These are phyloP conservation scores for Oreortyx pictus DNA, from an alignment of 2,797 vertebrate genomes.

Conservation along the genomic window DNA sequence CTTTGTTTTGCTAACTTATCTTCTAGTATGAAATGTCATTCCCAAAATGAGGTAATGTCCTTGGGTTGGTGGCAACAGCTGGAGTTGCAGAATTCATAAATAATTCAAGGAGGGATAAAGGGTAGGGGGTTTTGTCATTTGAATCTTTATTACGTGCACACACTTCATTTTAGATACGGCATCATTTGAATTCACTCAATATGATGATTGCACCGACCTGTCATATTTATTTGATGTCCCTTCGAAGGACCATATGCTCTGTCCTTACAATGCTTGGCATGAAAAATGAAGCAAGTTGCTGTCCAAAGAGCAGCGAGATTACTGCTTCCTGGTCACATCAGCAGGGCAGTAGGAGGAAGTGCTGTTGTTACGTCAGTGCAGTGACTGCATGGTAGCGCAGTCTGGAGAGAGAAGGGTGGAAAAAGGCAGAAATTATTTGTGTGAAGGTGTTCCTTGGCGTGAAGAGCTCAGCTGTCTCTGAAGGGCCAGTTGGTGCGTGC, in stretches of 20 bases:
- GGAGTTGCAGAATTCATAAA: constrained; percentile 64
- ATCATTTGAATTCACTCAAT: constrained; percentile 65
- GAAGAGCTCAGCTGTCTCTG: constrained; percentile 2
- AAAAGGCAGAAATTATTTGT: not conserved
- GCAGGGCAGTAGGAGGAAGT: not conserved
- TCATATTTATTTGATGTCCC: constrained; percentile 69
- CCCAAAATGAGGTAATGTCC: constrained; percentile 58
- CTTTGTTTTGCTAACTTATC: not conserved
- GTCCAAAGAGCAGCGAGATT: not conserved
- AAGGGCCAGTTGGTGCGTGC: constrained; percentile 9
- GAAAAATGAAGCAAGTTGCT: constrained; percentile 33
- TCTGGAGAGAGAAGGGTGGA: not conserved
- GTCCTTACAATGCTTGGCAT: not conserved
- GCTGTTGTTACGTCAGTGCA: not conserved
- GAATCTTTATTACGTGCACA: constrained; percentile 68
- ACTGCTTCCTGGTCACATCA: not conserved
- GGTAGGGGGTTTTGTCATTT: constrained; percentile 26
- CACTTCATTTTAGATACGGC: constrained; percentile 57
- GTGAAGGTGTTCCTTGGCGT: not conserved
- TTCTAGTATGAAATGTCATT: constrained; percentile 47
- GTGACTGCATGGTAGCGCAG: not conserved
- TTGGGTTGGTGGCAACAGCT: constrained; percentile 69
- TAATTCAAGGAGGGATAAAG: constrained; percentile 65
- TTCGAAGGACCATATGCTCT: constrained; percentile 70
- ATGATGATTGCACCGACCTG: constrained; percentile 62